phyloP scores from a whole-genome alignment of 2,113 vertebrate genomes.

The Oreochromis tanganicae region DNA sequence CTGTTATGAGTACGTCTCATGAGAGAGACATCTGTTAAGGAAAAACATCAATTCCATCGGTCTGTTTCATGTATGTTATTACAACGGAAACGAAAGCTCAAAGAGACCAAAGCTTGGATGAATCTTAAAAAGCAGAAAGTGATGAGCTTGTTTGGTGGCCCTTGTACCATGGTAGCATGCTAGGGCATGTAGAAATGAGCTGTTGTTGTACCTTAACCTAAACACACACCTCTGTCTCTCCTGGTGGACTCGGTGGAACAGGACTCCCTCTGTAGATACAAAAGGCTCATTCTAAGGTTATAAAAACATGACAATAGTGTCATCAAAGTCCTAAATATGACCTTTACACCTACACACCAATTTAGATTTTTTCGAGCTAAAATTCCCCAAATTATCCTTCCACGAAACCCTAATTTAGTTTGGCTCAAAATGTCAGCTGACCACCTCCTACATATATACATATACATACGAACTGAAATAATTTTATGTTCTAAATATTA shows the following conservation, averaged over 20 bases:
- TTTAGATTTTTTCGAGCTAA: background rate
- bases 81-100: background rate
- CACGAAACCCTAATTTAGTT: background rate
- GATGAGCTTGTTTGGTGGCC: background rate
- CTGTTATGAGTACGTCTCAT: background rate
- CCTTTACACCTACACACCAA: background rate
- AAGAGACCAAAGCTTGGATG: background rate
- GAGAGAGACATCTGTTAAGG: background rate
- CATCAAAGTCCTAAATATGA: background rate
- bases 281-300: background rate
- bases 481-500: background rate
- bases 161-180: background rate
- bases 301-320: rapidly evolving
- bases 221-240: background rate
- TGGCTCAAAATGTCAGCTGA: background rate
- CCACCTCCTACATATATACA: background rate
- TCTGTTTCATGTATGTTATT: background rate
- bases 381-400: background rate
- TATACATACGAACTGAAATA: background rate
- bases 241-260: background rate
- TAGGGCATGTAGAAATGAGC: background rate
- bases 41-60: background rate
- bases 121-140: background rate
- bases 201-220: background rate
- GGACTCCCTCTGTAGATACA: background rate